Percentiles rank a stretch among this genome's conserved stretches.
phyloP scores from a whole-genome alignment of 1,140 invertebrate genomes.

The Trichomalopsis sarcophagae region DNA sequence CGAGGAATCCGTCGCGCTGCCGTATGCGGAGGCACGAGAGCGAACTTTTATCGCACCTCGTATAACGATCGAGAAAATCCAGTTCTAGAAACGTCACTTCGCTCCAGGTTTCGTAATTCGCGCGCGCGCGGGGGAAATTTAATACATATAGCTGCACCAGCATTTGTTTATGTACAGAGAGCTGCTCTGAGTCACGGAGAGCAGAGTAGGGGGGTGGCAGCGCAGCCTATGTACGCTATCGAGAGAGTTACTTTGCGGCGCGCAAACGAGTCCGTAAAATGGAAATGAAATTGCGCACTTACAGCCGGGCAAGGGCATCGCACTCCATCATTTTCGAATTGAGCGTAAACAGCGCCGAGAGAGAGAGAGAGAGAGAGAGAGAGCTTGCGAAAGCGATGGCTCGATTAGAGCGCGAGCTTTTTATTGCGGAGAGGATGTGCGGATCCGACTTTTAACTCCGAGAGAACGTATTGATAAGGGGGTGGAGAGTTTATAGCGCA shows the following conservation, averaged over 20 bases:
- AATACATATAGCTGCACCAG: not conserved
- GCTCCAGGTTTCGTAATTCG: conserved; percentile 15
- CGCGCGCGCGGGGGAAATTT: not conserved
- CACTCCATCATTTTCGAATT: conserved; percentile 22
- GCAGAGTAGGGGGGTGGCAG: not conserved
- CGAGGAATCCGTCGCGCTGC: not conserved
- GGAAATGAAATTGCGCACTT: conserved; percentile 33
- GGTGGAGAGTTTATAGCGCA: no score
- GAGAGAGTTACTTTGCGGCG: not conserved
- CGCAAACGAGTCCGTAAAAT: conserved; percentile 37
- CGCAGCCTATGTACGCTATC: not conserved
- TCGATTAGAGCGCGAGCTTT: not conserved
- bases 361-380: not conserved
- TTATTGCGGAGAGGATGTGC: no score
- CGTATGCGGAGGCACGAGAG: not conserved
- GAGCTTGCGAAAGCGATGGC: not conserved
- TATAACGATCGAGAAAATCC: conserved; percentile 24
- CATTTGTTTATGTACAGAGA: conserved; percentile 24
- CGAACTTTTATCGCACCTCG: not conserved
- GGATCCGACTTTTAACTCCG: no score
- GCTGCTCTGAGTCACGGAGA: not conserved
- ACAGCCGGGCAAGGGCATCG: conserved; percentile 23
- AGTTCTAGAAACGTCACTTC: conserved; percentile 30
- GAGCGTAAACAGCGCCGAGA: conserved; percentile 8
- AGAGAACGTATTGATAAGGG: no score